These are phyloP conservation scores for Cuniculus paca DNA, from an alignment of 2,797 vertebrate genomes.

Conservation along the genomic window DNA sequence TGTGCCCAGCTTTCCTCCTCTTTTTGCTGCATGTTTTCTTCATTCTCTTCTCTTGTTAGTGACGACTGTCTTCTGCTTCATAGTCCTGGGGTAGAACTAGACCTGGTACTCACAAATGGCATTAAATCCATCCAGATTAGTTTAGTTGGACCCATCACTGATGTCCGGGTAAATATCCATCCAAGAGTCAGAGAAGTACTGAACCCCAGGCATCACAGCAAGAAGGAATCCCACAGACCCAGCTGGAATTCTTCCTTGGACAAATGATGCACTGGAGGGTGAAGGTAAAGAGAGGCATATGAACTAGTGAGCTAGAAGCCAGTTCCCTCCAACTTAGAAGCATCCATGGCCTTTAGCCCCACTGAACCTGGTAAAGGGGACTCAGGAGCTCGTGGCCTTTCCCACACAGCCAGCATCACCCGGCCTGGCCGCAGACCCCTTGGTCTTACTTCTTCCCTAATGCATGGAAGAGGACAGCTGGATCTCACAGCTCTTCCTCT, in stretches of 20 bases:
- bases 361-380: neutral
- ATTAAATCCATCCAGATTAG: neutral
- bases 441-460: neutral
- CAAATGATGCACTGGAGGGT: neutral
- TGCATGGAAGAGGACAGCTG: neutral
- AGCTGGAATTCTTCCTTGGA: neutral
- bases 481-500: conserved; percentile 41
- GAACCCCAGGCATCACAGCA: neutral
- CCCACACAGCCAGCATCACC: neutral
- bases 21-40: neutral
- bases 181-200: neutral
- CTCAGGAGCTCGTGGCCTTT: neutral
- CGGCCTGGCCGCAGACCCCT: neutral
- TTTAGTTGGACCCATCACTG: neutral
- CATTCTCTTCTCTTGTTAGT: neutral
- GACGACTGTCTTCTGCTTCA: neutral
- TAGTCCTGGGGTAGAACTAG: neutral
- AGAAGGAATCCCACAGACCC: neutral
- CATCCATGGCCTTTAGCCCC: neutral
- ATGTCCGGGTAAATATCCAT: neutral
- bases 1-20: neutral
- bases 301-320: neutral
- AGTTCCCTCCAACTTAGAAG: neutral
- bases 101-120: neutral
- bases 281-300: neutral